Conservation (phyloP, 1,140 invertebrate genomes). For the Lysiphlebus fabarum region DNA sequence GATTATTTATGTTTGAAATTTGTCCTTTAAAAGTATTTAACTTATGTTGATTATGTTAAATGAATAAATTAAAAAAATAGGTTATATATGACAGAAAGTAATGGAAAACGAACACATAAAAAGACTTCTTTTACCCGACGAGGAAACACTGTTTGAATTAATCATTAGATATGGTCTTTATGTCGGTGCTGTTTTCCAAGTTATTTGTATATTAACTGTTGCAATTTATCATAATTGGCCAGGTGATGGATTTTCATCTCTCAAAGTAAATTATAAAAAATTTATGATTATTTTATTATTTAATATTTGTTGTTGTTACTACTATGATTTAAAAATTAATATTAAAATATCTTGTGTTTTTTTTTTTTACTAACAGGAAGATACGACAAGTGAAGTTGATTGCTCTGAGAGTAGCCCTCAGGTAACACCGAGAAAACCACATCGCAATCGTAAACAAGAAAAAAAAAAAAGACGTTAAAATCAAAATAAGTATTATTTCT, state of each 20-base stretch:
- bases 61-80: too few species aligned
- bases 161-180: conserved; percentile 51
- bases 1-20: too few species aligned
- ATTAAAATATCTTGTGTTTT: background rate
- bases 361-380: conserved; percentile 42
- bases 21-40: too few species aligned
- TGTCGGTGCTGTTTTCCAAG: conserved; percentile 51
- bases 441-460: conserved; percentile 50
- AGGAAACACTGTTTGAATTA: conserved; percentile 50
- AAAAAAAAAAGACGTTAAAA: conserved; percentile 50
- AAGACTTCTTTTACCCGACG: conserved; percentile 47
- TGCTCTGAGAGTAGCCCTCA: conserved; percentile 54
- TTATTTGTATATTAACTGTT: conserved; percentile 49
- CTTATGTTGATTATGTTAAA: too few species aligned
- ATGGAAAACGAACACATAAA: conserved; percentile 35
- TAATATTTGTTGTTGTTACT: too few species aligned
- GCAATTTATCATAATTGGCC: conserved; percentile 48
- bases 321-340: background rate
- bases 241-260: conserved; percentile 44
- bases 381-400: conserved; percentile 49
- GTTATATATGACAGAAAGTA: conserved; percentile 14
- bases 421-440: conserved; percentile 51
- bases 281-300: too few species aligned
- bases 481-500: too few species aligned
- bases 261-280: conserved; percentile 41